Evolutionary conservation across 2,113 vertebrate species (phyloP), one percentile per base, ranked within the genome.

Genomic region (Centropus bengalensis): DNA sequence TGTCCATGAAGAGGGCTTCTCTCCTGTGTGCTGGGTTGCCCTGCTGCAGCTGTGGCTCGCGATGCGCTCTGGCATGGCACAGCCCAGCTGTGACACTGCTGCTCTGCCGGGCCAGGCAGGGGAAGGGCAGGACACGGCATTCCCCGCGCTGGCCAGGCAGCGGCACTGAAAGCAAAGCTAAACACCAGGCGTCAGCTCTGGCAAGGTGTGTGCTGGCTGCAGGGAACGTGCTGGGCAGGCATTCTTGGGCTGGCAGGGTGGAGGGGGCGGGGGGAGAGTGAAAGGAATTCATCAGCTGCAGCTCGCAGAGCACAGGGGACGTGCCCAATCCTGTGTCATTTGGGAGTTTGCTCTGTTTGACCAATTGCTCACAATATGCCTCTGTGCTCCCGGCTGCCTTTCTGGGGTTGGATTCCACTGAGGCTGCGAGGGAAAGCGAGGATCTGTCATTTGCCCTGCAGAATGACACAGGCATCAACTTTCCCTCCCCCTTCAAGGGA

Each of bases 111-210:
- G 15, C 64, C 44, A 11, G 18, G 44, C 1, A 0, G 44, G 70
- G 12, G 42, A 64, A 9, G 8, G 4, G 28, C 58, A 66, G 63
- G 44, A 13, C 84, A 54, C 38, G 78, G 78, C 86, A 76, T 82
- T 95, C 70, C 89, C 71, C 2, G 5, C 22, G 26, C 79, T 49
- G 87, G 87, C 93, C 94, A 94, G 83, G 94, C 89, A 91, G 95
- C 12, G 96, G 93, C 96, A 95, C 91, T 94, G 93, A 70, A 93
- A 78, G 91, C 95, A 67, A 85, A 80, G 91, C 85, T 91, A 93
- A 94, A 67, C 21, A 21, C 30, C 74, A 12, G n/a, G 12, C 2
- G 1, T 8, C 70, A 52, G 63, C 75, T 64, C 74, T 21, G 44
- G 45, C 36, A 47, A 69, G 91, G 62, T 76, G 67, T 63, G 13